phyloP scores from a whole-genome alignment of 1,140 invertebrate genomes.

The Pachypsylla venusta region DNA sequence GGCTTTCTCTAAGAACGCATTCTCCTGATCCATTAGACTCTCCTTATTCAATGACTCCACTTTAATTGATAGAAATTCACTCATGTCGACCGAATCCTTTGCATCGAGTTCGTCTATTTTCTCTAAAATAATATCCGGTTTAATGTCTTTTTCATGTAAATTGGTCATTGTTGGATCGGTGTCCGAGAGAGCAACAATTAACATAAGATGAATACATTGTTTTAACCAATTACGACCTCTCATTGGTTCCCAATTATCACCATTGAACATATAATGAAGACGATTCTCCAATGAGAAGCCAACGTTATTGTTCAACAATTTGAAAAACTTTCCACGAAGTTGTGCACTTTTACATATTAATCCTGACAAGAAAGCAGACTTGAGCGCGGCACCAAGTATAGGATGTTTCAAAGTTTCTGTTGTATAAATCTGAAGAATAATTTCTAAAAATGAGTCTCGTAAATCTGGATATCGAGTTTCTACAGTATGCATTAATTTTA shows the following conservation, averaged over 20 bases:
- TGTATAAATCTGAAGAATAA: conserved; percentile 73
- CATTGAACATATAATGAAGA: conserved; percentile 81
- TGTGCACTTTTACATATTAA: conserved; percentile 74
- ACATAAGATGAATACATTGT: conserved; percentile 78
- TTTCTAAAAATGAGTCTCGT: conserved; percentile 81
- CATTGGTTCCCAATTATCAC: conserved; percentile 95
- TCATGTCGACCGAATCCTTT: background rate
- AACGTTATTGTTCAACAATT: conserved; percentile 84
- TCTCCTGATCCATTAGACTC: conserved; percentile 57
- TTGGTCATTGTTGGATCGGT: background rate
- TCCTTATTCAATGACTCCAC: conserved; percentile 40
- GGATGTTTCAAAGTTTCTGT: conserved; percentile 75
- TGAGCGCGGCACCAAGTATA: conserved; percentile 80
- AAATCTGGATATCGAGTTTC: conserved; percentile 85
- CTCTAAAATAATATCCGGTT: background rate
- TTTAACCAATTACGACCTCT: conserved; percentile 96
- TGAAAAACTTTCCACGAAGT: conserved; percentile 87
- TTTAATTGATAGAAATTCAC: background rate
- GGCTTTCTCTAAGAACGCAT: conserved; percentile 64
- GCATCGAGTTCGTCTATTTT: background rate
- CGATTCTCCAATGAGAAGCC: conserved; percentile 66
- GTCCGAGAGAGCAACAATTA: conserved; percentile 53
- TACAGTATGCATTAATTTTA: conserved; percentile 89
- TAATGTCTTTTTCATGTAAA: background rate
- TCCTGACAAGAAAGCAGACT: conserved; percentile 89